Conservation (phyloP, 2,797 vertebrate genomes). For the Spea hammondii region DNA sequence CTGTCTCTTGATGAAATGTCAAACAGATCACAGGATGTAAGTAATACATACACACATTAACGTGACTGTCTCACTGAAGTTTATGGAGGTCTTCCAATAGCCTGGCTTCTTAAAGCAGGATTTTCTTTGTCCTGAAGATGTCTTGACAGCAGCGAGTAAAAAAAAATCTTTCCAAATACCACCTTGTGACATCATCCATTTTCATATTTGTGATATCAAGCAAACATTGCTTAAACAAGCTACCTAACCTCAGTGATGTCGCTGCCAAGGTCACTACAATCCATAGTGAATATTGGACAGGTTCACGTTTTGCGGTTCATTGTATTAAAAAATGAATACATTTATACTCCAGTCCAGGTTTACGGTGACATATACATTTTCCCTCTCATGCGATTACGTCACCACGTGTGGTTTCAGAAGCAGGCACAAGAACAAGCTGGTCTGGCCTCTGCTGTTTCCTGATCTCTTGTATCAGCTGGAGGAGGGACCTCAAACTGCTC, state of each 20-base stretch:
- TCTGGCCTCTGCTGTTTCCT: conserved; percentile 40
- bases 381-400: conserved; percentile 36
- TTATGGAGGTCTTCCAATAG: too few relatives aligned
- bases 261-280: neutral
- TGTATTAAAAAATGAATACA: neutral
- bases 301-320: neutral
- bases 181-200: neutral
- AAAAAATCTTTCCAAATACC: neutral
- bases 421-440: conserved; percentile 27
- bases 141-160: too few relatives aligned
- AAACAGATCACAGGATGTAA: too few relatives aligned
- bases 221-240: too few relatives aligned
- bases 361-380: conserved; percentile 1
- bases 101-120: too few relatives aligned
- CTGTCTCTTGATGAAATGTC: too few relatives aligned
- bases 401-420: conserved; percentile 18
- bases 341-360: neutral
- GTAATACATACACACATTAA: too few relatives aligned
- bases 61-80: too few relatives aligned
- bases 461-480: conserved; percentile 37
- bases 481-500: conserved; percentile 28
- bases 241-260: too few relatives aligned
- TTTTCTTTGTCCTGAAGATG: too few relatives aligned
- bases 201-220: neutral
- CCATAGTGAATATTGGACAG: neutral